These are phyloP conservation scores for Drosophila seclusa DNA, from an alignment of 2,888 invertebrate species.

Conservation along the genomic window DNA sequence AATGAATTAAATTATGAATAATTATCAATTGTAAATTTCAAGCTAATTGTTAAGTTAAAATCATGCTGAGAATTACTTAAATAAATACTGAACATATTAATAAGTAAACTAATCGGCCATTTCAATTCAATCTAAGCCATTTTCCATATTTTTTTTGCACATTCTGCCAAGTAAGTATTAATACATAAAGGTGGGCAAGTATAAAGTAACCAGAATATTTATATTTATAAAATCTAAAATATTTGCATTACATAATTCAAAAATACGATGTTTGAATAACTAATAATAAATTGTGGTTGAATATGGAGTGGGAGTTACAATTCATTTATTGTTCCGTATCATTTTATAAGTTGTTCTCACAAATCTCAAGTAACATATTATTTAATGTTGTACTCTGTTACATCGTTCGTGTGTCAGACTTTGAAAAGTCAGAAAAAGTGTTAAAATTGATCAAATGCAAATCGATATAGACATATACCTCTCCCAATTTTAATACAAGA, in stretches of 20 bases:
- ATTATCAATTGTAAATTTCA: constrained; percentile 59
- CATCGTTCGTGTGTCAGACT: background rate
- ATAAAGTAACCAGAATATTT: background rate
- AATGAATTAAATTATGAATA: constrained; percentile 21
- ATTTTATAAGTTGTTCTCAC: background rate
- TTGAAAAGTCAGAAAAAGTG: background rate
- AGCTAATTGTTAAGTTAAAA: constrained; percentile 55
- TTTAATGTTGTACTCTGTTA: background rate
- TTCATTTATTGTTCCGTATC: background rate
- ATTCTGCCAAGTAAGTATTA: constrained; percentile 33
- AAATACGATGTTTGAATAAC: background rate
- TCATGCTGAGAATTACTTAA: constrained; percentile 70
- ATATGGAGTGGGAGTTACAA: background rate
- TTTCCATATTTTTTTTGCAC: background rate
- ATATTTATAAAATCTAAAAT: background rate
- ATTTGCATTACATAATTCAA: background rate
- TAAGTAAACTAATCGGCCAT: constrained; percentile 44
- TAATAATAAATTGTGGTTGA: background rate
- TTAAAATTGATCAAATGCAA: background rate
- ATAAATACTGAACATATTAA: constrained; percentile 73
- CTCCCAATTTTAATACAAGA: background rate
- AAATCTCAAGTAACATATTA: background rate
- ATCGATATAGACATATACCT: background rate
- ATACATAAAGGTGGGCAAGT: background rate
- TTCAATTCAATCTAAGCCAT: background rate